Percentiles rank a stretch among this genome's conserved stretches.
Conservation (phyloP, 2,888 invertebrate genomes). For the Cylindroiulus punctatus region DNA sequence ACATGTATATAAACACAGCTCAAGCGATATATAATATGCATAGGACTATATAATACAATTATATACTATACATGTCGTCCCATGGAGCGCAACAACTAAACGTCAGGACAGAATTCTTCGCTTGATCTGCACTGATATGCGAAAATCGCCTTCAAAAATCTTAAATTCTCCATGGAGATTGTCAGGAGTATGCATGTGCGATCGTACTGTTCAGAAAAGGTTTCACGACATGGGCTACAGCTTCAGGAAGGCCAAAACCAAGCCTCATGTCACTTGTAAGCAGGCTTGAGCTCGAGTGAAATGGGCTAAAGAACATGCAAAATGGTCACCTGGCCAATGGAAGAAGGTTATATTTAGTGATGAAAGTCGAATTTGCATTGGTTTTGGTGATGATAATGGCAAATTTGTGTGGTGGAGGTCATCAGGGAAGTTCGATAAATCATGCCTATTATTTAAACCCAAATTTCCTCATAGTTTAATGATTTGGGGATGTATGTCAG, state of each 20-base stretch:
- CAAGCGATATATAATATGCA: no score
- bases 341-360: background rate
- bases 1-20: no score
- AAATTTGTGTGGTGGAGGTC: slow-evolving; percentile 45
- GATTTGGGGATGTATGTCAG: slow-evolving; percentile 41
- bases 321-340: background rate
- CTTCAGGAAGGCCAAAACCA: slow-evolving; percentile 20
- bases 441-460: slow-evolving; percentile 26
- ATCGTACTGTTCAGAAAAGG: background rate
- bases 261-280: background rate
- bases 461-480: slow-evolving; percentile 41
- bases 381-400: slow-evolving; percentile 49
- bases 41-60: no score
- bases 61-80: no score
- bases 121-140: background rate
- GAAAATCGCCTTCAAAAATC: background rate
- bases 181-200: background rate
- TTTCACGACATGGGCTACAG: slow-evolving; percentile 15
- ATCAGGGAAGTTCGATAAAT: slow-evolving; percentile 17
- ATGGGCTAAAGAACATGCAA: background rate
- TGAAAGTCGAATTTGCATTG: slow-evolving; percentile 25
- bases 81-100: background rate
- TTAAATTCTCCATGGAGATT: background rate
- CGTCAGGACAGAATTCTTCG: background rate
- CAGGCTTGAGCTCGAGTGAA: background rate